Evolutionary conservation across 2,113 vertebrate species (phyloP).

Genomic region (Microcebus murinus): DNA sequence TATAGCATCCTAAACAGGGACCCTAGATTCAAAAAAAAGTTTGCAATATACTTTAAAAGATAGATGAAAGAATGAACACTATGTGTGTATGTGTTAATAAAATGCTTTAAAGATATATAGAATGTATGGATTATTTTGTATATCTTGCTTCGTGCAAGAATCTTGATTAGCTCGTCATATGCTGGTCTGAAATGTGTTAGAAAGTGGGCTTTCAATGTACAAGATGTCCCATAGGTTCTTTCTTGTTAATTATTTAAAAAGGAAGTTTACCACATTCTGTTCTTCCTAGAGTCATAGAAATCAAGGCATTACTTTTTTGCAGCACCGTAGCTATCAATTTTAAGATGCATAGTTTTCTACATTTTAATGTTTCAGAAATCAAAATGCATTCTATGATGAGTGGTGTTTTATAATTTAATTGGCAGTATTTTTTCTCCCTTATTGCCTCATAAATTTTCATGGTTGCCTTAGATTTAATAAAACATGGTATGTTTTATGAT

Average conservation of each 20-base stretch:
- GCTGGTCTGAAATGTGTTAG: not conserved
- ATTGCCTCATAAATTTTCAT: not conserved
- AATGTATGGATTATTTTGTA: not conserved
- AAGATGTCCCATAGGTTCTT: not conserved
- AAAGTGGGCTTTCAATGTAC: not conserved
- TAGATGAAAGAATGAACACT: not conserved
- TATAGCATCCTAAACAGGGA: not conserved
- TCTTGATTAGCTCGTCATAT: not conserved
- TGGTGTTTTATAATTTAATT: constrained; percentile 29
- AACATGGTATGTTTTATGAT: not conserved
- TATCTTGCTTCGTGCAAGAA: not conserved
- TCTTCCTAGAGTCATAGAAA: not conserved
- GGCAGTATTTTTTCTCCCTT: not conserved
- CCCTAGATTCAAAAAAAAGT: not conserved
- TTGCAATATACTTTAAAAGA: constrained; percentile 3
- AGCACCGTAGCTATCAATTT: not conserved
- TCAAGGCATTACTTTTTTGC: not conserved
- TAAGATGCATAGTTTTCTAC: not conserved
- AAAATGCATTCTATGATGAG: not conserved
- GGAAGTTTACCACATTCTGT: not conserved
- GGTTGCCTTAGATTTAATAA: not conserved
- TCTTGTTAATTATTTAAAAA: not conserved
- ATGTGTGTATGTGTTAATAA: not conserved
- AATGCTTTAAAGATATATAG: not conserved
- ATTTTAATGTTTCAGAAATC: not conserved